Conservation (phyloP, 2,113 vertebrate species). For the Phrynosoma blainvillii region DNA sequence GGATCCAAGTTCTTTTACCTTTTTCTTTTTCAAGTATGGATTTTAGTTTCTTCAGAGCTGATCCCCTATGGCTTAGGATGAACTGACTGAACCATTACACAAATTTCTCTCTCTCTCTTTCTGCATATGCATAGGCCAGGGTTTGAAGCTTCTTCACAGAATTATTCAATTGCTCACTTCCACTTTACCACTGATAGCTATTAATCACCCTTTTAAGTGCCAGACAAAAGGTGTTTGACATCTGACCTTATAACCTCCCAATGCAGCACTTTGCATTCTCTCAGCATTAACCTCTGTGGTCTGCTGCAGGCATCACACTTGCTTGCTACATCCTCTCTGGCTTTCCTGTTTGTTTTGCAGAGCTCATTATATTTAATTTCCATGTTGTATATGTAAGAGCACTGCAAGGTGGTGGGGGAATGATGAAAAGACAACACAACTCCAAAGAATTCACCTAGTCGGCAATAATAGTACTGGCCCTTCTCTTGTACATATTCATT, state of each 20-base stretch:
- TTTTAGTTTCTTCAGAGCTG: not conserved
- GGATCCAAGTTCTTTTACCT: not conserved
- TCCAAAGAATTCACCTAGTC: not conserved
- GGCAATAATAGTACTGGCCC: not conserved
- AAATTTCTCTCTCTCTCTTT: slow-evolving; percentile 28
- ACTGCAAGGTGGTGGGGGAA: not conserved
- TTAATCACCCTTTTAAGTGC: slow-evolving; percentile 44
- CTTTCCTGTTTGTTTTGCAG: slow-evolving; percentile 65
- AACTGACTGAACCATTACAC: slow-evolving; percentile 9
- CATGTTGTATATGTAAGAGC: not conserved
- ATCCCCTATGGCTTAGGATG: not conserved
- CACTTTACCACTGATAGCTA: slow-evolving; percentile 30
- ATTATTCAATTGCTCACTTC: slow-evolving; percentile 44
- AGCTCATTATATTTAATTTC: slow-evolving; percentile 49
- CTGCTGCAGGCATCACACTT: slow-evolving; percentile 39
- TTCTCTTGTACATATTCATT: not conserved
- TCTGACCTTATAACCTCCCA: slow-evolving; percentile 62
- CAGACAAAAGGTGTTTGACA: slow-evolving; percentile 54
- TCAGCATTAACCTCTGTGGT: slow-evolving; percentile 49
- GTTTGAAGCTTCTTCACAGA: slow-evolving; percentile 31
- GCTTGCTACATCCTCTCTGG: slow-evolving; percentile 55
- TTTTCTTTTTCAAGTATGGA: slow-evolving; percentile 4
- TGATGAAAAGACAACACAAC: not conserved
- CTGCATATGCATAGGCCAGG: slow-evolving; percentile 1
- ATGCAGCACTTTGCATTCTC: slow-evolving; percentile 60